These are phyloP conservation scores for Falco naumanni DNA, from an alignment of 2,797 vertebrate species.

Conservation along the genomic window DNA sequence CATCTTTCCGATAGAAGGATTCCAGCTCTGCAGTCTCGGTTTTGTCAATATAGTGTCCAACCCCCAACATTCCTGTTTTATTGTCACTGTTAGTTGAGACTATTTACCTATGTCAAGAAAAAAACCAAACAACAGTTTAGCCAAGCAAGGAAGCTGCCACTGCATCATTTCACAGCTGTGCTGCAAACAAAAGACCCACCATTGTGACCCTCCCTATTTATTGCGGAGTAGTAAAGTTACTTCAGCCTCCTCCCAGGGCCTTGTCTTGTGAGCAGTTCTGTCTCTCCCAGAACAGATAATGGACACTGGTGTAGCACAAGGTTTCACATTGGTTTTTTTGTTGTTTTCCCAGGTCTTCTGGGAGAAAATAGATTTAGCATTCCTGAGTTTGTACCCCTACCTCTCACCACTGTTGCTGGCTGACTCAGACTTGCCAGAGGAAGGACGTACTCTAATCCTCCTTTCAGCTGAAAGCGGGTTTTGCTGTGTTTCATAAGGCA, in stretches of 20 bases:
- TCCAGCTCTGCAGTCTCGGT: neutral
- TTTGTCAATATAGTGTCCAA: slow-evolving; percentile 13
- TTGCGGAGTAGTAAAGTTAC: neutral
- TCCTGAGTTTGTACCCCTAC: neutral
- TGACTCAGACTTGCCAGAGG: neutral
- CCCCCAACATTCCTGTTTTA: neutral
- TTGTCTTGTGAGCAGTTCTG: neutral
- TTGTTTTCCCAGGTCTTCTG: neutral
- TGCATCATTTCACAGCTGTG: neutral
- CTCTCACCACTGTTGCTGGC: neutral
- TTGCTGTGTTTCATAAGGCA: neutral
- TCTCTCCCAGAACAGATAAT: neutral
- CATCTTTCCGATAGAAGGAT: slow-evolving; percentile 21
- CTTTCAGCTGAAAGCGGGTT: neutral
- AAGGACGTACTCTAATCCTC: neutral
- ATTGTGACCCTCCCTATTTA: neutral
- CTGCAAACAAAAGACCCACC: neutral
- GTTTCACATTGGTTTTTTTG: neutral
- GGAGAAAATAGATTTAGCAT: neutral
- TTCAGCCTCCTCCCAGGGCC: neutral
- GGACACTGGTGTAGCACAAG: neutral
- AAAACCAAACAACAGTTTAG: neutral
- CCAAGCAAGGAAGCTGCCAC: neutral
- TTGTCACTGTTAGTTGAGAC: neutral
- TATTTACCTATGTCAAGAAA: neutral